phyloP scores from a whole-genome alignment of 2,797 vertebrate genomes.

The Poecilia wingei region DNA sequence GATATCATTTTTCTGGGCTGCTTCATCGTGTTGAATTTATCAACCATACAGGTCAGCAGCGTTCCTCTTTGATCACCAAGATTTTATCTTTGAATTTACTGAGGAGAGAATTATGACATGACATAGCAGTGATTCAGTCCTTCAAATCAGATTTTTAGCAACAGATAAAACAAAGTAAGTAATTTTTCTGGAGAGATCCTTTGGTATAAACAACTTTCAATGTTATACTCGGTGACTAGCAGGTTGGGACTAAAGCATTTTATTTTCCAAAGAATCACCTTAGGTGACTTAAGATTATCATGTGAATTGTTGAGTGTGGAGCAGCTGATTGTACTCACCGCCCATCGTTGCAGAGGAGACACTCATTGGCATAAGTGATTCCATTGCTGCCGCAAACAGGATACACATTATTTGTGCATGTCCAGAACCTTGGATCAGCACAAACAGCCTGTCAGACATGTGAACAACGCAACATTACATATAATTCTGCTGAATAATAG shows the following conservation, averaged over 20 bases:
- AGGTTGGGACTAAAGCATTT: neutral
- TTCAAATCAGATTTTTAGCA: neutral
- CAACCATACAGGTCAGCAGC: no score
- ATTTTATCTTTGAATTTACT: no score
- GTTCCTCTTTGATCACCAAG: no score
- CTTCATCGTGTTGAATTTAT: no score
- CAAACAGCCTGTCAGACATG: slow-evolving; percentile 67
- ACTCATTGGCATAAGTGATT: slow-evolving; percentile 79
- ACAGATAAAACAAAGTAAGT: neutral
- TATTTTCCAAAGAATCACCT: neutral
- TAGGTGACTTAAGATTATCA: neutral
- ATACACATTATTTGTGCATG: slow-evolving; percentile 76
- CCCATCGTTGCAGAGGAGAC: slow-evolving; percentile 68
- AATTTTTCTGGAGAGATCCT: neutral
- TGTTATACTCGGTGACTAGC: neutral
- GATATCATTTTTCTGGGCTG: no score
- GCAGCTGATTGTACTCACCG: slow-evolving; percentile 68
- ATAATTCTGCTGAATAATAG: neutral
- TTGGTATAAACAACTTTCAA: neutral
- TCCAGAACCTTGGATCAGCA: slow-evolving; percentile 30
- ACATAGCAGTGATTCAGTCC: neutral
- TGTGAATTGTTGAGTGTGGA: neutral
- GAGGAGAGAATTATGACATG: no score
- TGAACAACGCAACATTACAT: neutral
- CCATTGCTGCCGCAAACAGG: slow-evolving; percentile 85